These are phyloP conservation scores for Prorops nasuta DNA, from an alignment of 1,140 invertebrate species.

Conservation along the genomic window DNA sequence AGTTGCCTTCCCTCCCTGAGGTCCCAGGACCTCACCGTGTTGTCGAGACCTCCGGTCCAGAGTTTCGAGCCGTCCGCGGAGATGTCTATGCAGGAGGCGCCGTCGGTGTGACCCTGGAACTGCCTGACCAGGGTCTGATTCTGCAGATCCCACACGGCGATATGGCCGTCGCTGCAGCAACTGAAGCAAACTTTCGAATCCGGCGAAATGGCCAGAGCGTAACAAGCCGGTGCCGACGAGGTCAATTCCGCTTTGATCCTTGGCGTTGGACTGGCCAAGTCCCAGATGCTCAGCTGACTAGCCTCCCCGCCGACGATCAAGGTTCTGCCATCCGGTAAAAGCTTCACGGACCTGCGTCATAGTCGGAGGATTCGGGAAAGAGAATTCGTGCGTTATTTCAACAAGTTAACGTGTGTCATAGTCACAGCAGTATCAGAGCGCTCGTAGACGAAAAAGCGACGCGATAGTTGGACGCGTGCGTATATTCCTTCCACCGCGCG, in stretches of 20 bases:
- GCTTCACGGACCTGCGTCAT: constrained; percentile 77
- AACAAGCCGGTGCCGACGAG: constrained; percentile 89
- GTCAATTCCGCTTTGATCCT: constrained; percentile 91
- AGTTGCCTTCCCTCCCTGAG: constrained; percentile 84
- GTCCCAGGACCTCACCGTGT: constrained; percentile 93
- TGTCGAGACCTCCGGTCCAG: constrained; percentile 96
- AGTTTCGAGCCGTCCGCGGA: constrained; percentile 91
- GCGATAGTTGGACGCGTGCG: neutral
- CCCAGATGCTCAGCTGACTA: constrained; percentile 87
- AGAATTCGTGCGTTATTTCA: too few species aligned
- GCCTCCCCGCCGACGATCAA: constrained; percentile 92
- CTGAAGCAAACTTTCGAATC: constrained; percentile 95
- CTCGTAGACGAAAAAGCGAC: constrained; percentile 7
- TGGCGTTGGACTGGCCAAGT: constrained; percentile 80
- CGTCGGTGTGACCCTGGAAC: constrained; percentile 92
- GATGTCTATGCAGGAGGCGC: constrained; percentile 96
- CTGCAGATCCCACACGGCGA: constrained; percentile 95
- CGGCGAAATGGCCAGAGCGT: constrained; percentile 85
- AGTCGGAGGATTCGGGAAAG: neutral
- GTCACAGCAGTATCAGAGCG: neutral
- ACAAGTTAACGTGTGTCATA: too few species aligned
- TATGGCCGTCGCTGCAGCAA: constrained; percentile 96
- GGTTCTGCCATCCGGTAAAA: constrained; percentile 86
- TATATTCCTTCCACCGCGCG: neutral
- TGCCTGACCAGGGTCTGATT: constrained; percentile 91